Base-by-base conservation (phyloP, 2,888 invertebrate species). In the Zele albiditarsus region DNA sequence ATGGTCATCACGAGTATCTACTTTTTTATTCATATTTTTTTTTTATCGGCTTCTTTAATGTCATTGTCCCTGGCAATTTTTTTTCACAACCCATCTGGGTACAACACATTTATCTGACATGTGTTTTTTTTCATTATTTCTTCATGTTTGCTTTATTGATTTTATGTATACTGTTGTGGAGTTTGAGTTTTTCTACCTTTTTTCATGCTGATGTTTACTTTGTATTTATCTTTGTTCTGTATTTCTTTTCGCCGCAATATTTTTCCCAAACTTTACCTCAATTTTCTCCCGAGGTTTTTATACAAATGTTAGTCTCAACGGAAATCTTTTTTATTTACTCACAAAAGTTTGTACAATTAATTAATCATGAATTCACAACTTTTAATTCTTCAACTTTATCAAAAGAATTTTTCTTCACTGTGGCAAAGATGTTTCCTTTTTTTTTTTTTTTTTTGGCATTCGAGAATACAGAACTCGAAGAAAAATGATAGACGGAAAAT, bases 61-160 rank as follows among this genome's bases (percentile, higher is more conserved):
- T 20, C 28, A 14, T n/a, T 10, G 20, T 20, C 23, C 63, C 38
- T 38, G 0, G 12, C 33, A 28, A 63, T 31, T 63, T 38, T 63
- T 31, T 33, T 38, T 63, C 16, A 31, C 33, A 38, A 63, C 33
- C 38, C 63, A 31, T 63, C 63, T 38, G 63, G 63, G 63, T 20
- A 38, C 33, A 38, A 31, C 0, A 63, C 20, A 63, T 27, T 6
- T 20, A 53, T 53, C 8, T 53, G n/a, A 58, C n/a, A 58, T 27
- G 27, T 58, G 58, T 60, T 31, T 31, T 31, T n/a, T n/a, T 63
- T 63, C 20, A 63, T 63, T 31, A 33, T 63, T 33, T 20, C 8
- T 31, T 12, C 63, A 33, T 63, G 38, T 63, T 63, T 63, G 63
- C n/a, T 33, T 20, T 38, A 63, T 63, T 63, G 63, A 63, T 63